Evolutionary conservation across 2,888 invertebrate species (phyloP).

Genomic region (Petrolisthes cinctipes): DNA sequence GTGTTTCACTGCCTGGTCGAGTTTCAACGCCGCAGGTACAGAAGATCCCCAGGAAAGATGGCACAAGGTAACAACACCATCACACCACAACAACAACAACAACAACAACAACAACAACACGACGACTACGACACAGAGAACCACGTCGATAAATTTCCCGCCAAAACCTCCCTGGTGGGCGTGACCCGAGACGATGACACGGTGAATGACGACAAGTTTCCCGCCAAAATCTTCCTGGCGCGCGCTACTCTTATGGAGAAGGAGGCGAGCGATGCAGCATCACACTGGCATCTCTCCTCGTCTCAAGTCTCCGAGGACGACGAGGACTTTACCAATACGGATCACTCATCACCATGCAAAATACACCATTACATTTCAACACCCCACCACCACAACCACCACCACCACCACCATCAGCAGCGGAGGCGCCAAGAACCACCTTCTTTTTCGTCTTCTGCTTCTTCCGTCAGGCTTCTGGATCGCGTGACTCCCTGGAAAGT

Average conservation of each 20-base stretch:
- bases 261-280: too few relatives aligned
- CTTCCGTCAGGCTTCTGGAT: background rate
- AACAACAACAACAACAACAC: too few relatives aligned
- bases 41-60: too few relatives aligned
- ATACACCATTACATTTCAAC: background rate
- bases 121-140: too few relatives aligned
- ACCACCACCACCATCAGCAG: background rate
- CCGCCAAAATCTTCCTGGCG: too few relatives aligned
- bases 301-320: background rate
- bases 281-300: background rate
- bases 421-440: background rate
- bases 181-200: too few relatives aligned
- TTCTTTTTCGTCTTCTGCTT: background rate
- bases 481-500: background rate
- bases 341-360: background rate
- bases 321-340: background rate
- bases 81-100: too few relatives aligned
- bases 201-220: too few relatives aligned
- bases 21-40: background rate
- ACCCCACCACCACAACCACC: background rate
- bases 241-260: too few relatives aligned
- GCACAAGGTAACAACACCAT: background rate
- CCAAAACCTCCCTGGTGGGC: too few relatives aligned
- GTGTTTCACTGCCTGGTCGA: slow-evolving; percentile 40
- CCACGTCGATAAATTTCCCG: too few relatives aligned